Evolutionary conservation across 2,797 vertebrate genomes (phyloP).

Genomic region (Emydoidea blandingii): DNA sequence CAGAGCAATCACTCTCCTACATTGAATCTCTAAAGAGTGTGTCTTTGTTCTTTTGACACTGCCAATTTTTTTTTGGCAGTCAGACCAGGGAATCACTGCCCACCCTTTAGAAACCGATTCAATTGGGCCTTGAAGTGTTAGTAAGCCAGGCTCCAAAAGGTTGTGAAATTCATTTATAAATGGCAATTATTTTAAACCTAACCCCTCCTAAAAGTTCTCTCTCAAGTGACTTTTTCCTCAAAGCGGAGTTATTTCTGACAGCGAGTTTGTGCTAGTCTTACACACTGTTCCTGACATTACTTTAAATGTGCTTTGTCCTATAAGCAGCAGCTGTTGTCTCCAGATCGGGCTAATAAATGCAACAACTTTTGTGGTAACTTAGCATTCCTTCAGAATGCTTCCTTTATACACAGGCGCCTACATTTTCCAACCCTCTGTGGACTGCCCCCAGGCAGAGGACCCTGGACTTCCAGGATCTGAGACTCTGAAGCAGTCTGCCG

Average conservation of each 20-base stretch:
- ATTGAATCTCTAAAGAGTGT: slow-evolving; percentile 34
- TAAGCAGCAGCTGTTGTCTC: background rate
- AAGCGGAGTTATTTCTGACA: slow-evolving; percentile 1
- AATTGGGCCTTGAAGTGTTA: slow-evolving; percentile 58
- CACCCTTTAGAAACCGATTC: slow-evolving; percentile 50
- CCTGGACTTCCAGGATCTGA: background rate
- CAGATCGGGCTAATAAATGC: background rate
- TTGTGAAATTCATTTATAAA: slow-evolving; percentile 73
- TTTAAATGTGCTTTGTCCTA: background rate
- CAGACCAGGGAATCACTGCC: slow-evolving; percentile 49
- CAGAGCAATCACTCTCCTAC: slow-evolving; percentile 57
- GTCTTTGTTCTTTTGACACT: background rate
- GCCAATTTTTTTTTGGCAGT: slow-evolving; percentile 67
- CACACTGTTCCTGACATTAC: slow-evolving; percentile 1
- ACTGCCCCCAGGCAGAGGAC: background rate
- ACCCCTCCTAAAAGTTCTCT: slow-evolving; percentile 60
- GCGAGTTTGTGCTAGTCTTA: slow-evolving; percentile 35
- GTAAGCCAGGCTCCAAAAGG: slow-evolving; percentile 69
- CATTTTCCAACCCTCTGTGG: background rate
- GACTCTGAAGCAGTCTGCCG: background rate
- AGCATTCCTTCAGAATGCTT: background rate
- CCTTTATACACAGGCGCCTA: background rate
- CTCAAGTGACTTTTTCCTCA: slow-evolving; percentile 55
- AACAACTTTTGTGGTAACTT: background rate
- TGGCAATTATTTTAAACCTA: slow-evolving; percentile 68